Base-by-base conservation (phyloP, 2,113 vertebrate species). In the Sturnus vulgaris region DNA sequence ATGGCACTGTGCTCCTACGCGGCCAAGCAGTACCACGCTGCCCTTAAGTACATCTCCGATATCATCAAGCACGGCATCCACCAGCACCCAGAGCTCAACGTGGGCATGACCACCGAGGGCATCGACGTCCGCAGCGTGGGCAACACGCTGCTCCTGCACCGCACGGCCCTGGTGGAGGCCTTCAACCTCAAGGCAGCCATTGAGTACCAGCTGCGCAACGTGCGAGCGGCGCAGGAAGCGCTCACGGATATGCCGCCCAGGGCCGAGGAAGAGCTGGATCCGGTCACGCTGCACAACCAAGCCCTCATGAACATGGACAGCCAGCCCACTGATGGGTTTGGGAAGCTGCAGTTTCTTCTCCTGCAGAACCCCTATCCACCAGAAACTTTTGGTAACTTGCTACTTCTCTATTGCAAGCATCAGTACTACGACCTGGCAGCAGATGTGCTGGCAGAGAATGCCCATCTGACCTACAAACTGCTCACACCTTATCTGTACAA, bases 131-230 rank as follows among this genome's bases (percentile, higher is more conserved):
- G 98, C 90, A 99, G 99, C 1, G 99, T 99, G 10, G 99, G 99
- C 59, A 99, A 99, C 98, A 99, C 99, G 1, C 95, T 99, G 81
- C 98, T 99, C 7, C 98, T 99, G 76, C 99, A 99, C 56, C 98
- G 99, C 96, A 99, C 99, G 0, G 98, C 99, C 18, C 97, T 99
- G 75, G 98, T 99, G 63, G 99, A 99, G 96, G 99, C 98, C 79
- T 99, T 99, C 96, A 99, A 99, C 97, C 98, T 99, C 53, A 99
- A 99, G 95, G 99, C 99, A 0, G 99, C 99, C 91, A 99, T 99
- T 14, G 98, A 99, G 90, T 99, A 98, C 96, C 99, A 99, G 90
- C 96, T 99, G 82, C 98, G 93, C 92, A 99, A 99, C 95, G 30
- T 98, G 98, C 96, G 98, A 93, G 98, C 94, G 0, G 99, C 99